Evolutionary conservation across 2,888 invertebrate species (phyloP), one percentile per base, ranked within the genome.

Genomic region (Acanthosepion pharaonis): DNA sequence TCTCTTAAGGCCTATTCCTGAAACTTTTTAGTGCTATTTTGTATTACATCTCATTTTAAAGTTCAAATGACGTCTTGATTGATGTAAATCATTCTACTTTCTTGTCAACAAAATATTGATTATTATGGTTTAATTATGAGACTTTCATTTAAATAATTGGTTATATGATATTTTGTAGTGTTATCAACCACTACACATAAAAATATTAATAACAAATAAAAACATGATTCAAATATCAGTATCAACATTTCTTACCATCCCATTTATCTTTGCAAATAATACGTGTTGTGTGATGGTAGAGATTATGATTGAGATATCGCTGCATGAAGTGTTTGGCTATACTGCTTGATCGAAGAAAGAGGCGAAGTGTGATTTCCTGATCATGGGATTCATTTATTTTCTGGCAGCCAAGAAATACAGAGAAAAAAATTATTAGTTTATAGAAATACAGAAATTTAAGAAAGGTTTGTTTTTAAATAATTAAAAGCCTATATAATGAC

Each of bases 301-400:
- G 48, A 8, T 96, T 95, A 91, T 96, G 94, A 94, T 96, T 96
- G 94, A 96, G 95, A 94, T 96, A 96, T 42, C 95, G 95, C 64
- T 96, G 95, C 18, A 95, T 95, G 95, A 96, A 97, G 53, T 95
- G 95, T 25, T 96, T 94, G 59, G 95, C 95, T 25, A 96, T 94
- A 78, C 96, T 96, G 59, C 95, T 94, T 1, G 96, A 95, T 94
- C 96, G 95, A 91, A 96, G 94, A 93, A 96, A 95, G 55, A 96
- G 94, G 51, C 97, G 95, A 94, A 97, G 91, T 0, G 96, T 95
- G 33, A 96, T 95, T 94, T 96, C 96, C 64, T 95, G 94, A 2
- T 96, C 96, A n/a, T 78, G 55, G 49, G 96, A 95, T 8, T 95
- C 94, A 28, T 95, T 95, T 20, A 96, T 95, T 49, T 93, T 93